phyloP scores from a whole-genome alignment of 2,888 invertebrate genomes.

The Hecatera dysodea region DNA sequence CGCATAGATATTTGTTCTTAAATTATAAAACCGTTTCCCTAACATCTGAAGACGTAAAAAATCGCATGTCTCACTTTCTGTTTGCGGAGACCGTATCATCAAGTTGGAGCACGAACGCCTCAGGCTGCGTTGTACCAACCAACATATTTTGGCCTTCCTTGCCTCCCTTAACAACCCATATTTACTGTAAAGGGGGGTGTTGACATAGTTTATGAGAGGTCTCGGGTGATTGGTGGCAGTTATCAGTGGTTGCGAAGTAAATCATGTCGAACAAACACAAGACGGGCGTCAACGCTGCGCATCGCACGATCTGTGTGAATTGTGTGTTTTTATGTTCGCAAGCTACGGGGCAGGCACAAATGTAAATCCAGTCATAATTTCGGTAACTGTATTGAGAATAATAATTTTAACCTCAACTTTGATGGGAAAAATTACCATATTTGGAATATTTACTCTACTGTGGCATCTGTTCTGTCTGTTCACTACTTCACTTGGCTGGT shows the following conservation, averaged over 20 bases:
- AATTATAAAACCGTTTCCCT: constrained; percentile 46
- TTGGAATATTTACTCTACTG: not conserved
- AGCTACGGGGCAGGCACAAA: constrained; percentile 26
- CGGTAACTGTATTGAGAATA: not conserved
- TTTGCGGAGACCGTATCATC: constrained; percentile 82
- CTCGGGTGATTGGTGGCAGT: constrained; percentile 58
- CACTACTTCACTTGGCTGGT: not conserved
- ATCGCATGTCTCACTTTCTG: constrained; percentile 70
- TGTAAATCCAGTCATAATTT: constrained; percentile 12
- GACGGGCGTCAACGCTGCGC: constrained; percentile 64
- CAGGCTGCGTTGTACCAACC: constrained; percentile 74
- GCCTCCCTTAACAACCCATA: constrained; percentile 51
- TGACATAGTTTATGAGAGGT: constrained; percentile 56
- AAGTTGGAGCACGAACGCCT: constrained; percentile 83
- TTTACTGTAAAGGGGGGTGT: constrained; percentile 34
- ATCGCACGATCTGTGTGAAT: constrained; percentile 68
- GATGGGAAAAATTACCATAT: not conserved
- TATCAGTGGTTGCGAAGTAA: constrained; percentile 64
- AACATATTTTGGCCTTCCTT: constrained; percentile 69
- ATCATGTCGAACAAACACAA: constrained; percentile 69
- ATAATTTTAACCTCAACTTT: not conserved
- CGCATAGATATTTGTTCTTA: constrained; percentile 29
- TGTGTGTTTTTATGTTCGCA: constrained; percentile 55
- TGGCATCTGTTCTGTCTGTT: not conserved
- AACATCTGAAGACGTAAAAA: constrained; percentile 72